Base-by-base conservation (phyloP, 2,888 invertebrate species). In the Camponotus fellah region DNA sequence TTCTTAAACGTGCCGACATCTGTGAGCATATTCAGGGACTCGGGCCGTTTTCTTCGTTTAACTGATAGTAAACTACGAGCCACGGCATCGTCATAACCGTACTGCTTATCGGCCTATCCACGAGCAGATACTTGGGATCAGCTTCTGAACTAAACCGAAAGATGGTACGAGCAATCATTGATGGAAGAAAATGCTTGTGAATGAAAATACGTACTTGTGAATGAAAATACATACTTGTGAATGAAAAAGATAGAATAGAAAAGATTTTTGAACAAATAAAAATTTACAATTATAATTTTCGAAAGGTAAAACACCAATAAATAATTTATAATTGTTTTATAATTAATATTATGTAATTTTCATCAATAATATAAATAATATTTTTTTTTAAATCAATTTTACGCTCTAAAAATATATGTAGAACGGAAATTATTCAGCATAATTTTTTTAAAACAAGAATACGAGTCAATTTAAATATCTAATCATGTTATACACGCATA, bases 1-100 rank as follows among this genome's bases (percentile, higher is more conserved):
- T 80, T 80, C 83, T 32, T 85, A 83, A 86, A 87, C 80, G 92
- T 93, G 92, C 92, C 93, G 95, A 95, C 95, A 95, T 95, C 95
- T 95, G 93, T 95, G 93, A 92, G 94, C 87, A 87, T 89, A 81
- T 89, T 89, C 87, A 82, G 90, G 93, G 93, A 95, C 93, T 90
- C 88, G 86, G 86, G 87, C 85, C 88, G 81, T 87, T 89, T 89
- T 88, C 87, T 87, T 88, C 76, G 85, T 84, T 87, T 90, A 82
- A 87, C 85, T 85, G 90, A 83, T 71, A 90, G 83, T 83, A 40
- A 82, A 83, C 80, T 71, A 82, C 77, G 75, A 75, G 72, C 74
- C 79, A 56, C 43, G 72, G 60, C 88, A 76, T 87, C 90, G 88
- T 89, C 87, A 87, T 89, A 86, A 90, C 86, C 89, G 87, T 90